Conservation (phyloP, 2,113 vertebrate species). For the Rhinogobius similis region DNA sequence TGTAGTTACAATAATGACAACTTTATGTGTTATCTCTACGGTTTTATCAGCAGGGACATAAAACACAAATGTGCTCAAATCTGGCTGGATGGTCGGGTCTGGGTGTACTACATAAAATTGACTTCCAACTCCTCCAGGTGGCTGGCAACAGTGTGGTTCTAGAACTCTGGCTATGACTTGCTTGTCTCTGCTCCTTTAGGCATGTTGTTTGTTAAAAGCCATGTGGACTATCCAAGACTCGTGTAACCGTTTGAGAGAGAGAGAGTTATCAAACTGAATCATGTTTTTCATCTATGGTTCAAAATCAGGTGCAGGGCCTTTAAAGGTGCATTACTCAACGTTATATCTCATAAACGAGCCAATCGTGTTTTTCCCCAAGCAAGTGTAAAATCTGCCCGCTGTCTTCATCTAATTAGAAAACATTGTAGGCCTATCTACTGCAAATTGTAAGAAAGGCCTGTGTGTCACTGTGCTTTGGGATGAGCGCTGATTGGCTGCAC, state of each 20-base stretch:
- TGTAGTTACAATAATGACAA: not conserved
- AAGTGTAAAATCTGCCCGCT: too few relatives aligned
- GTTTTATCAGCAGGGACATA: too few relatives aligned
- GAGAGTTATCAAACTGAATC: not conserved
- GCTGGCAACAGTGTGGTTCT: not conserved
- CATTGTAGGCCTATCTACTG: too few relatives aligned
- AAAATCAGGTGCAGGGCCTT: not conserved
- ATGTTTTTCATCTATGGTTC: not conserved
- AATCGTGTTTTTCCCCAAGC: too few relatives aligned
- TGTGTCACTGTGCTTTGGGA: too few relatives aligned
- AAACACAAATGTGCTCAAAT: not conserved
- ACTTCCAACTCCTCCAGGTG: not conserved
- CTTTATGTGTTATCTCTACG: not conserved
- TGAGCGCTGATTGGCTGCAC: too few relatives aligned
- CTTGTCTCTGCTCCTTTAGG: not conserved
- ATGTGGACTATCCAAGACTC: not conserved
- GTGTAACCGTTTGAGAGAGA: not conserved
- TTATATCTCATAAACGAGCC: too few relatives aligned
- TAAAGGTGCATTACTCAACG: too few relatives aligned
- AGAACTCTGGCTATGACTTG: not conserved
- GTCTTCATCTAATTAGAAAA: too few relatives aligned
- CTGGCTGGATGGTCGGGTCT: too few relatives aligned
- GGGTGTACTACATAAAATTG: not conserved
- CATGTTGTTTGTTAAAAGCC: not conserved
- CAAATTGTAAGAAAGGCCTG: too few relatives aligned